These are phyloP conservation scores for Platyura marginata DNA, from an alignment of 1,140 invertebrate genomes.

Conservation along the genomic window DNA sequence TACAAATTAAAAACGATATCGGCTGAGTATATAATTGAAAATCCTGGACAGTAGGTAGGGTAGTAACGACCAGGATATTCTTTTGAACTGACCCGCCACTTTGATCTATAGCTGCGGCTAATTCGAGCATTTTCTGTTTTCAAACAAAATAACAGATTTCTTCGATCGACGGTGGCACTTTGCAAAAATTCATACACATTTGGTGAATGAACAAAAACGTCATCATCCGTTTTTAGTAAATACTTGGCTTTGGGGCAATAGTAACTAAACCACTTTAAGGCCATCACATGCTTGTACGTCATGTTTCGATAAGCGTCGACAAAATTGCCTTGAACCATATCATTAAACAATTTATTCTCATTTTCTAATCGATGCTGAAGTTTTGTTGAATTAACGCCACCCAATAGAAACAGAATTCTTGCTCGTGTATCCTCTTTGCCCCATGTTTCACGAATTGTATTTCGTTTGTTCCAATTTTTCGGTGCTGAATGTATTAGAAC, in stretches of 20 bases:
- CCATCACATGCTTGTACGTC: constrained; percentile 74
- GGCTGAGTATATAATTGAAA: constrained; percentile 51
- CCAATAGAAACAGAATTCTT: constrained; percentile 48
- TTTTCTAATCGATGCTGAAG: constrained; percentile 29
- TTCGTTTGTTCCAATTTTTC: constrained; percentile 35
- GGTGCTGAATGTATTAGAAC: constrained; percentile 51
- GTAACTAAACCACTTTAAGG: constrained; percentile 59
- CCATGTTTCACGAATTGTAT: constrained; percentile 48
- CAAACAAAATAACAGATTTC: constrained; percentile 38
- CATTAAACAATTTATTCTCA: constrained; percentile 40
- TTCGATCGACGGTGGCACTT: constrained; percentile 2
- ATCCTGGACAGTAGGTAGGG: constrained; percentile 56
- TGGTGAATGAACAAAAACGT: constrained; percentile 55
- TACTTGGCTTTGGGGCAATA: constrained; percentile 48
- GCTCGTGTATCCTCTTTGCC: constrained; percentile 26
- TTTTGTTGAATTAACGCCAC: constrained; percentile 24
- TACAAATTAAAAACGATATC: constrained; percentile 49
- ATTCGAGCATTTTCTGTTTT: constrained; percentile 26
- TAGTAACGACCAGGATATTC: constrained; percentile 47
- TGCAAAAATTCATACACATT: constrained; percentile 41
- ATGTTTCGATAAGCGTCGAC: constrained; percentile 64
- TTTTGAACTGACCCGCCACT: constrained; percentile 53
- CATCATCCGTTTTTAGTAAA: constrained; percentile 61
- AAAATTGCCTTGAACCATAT: constrained; percentile 66
- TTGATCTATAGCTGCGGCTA: constrained; percentile 44